These are phyloP conservation scores for Penelope pileata DNA, from an alignment of 2,113 vertebrate genomes.

Conservation along the genomic window DNA sequence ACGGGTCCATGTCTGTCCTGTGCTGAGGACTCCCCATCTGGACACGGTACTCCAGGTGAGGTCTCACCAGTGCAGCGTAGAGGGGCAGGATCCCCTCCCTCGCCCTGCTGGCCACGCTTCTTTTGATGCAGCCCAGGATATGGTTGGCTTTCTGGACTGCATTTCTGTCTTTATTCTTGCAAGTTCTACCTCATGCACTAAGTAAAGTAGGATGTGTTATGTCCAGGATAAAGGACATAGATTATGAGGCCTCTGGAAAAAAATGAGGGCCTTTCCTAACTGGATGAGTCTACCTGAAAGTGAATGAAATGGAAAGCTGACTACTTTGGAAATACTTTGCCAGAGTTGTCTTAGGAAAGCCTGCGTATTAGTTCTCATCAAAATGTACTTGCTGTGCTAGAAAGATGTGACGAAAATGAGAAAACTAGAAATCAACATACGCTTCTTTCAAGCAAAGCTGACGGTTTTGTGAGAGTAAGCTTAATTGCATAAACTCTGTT, in stretches of 20 bases:
- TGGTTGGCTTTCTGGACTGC: too few relatives aligned
- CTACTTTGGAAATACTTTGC: constrained; percentile 32
- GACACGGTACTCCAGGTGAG: not conserved
- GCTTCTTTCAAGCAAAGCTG: not conserved
- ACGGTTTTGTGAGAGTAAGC: not conserved
- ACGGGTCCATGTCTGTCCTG: not conserved
- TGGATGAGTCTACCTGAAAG: not conserved
- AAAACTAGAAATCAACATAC: not conserved
- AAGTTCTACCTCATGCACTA: not conserved
- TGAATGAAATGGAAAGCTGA: constrained; percentile 21
- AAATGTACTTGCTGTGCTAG: not conserved
- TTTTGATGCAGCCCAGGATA: not conserved
- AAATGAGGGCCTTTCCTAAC: not conserved
- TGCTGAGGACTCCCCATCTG: not conserved
- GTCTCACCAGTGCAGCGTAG: not conserved
- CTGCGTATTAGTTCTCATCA: not conserved
- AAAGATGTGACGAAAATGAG: not conserved
- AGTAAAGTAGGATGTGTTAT: not conserved
- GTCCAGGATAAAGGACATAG: constrained; percentile 1
- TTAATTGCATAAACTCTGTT: not conserved
- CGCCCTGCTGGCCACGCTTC: not conserved
- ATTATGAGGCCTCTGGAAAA: not conserved
- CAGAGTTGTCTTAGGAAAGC: not conserved
- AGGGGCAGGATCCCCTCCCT: not conserved
- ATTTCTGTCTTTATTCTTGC: not conserved